These are phyloP conservation scores for Epinotia ramella DNA, from an alignment of 2,888 invertebrate species.

Conservation along the genomic window DNA sequence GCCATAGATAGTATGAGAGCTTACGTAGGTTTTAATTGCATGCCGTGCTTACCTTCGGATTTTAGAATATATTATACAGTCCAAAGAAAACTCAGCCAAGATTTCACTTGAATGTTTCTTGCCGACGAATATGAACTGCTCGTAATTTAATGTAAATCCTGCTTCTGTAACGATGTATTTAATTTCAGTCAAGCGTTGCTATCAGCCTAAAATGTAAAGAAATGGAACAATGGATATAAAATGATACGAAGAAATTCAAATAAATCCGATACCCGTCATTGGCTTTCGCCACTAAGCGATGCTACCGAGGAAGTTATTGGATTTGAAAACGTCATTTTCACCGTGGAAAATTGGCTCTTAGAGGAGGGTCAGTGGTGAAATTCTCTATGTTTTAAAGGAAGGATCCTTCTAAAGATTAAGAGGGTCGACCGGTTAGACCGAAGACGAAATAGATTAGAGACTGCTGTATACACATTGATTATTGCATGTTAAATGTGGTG, in stretches of 20 bases:
- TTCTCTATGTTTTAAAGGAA: background rate
- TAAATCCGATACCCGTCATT: slow-evolving; percentile 11
- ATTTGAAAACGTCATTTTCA: slow-evolving; percentile 53
- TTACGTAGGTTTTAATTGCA: background rate
- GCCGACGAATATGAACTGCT: background rate
- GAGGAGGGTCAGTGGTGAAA: background rate
- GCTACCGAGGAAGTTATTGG: slow-evolving; percentile 47
- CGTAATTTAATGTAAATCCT: background rate
- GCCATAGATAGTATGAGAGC: background rate
- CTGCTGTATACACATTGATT: background rate
- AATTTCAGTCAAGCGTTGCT: background rate
- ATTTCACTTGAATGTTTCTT: background rate
- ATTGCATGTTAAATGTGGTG: too few relatives aligned
- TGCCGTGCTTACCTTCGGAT: background rate
- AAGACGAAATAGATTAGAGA: background rate
- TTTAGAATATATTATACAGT: background rate
- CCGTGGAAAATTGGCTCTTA: slow-evolving; percentile 50
- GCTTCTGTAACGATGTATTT: background rate
- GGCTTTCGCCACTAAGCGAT: slow-evolving; percentile 2
- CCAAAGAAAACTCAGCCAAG: background rate
- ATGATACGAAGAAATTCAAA: slow-evolving; percentile 2
- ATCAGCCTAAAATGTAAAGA: background rate
- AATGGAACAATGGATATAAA: slow-evolving; percentile 1
- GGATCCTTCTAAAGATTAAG: background rate
- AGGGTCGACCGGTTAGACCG: background rate